Evolutionary conservation across 2,113 vertebrate species (phyloP).

Genomic region (Campylorhamphus procurvoides): DNA sequence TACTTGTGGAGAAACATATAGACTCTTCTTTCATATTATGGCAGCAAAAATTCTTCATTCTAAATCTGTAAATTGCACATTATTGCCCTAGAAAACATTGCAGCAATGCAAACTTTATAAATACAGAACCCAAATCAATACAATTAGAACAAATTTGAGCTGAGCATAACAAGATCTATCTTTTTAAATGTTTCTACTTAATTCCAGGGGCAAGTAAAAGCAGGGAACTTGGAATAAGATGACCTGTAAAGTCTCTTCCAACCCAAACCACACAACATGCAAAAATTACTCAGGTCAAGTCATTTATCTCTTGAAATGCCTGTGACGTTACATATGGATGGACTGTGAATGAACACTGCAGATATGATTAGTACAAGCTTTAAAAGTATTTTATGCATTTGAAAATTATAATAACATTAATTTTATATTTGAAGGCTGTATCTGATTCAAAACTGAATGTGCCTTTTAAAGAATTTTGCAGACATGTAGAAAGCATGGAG

Average conservation of each 20-base stretch:
- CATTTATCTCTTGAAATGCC: neutral
- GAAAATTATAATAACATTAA: neutral
- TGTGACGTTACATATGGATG: neutral
- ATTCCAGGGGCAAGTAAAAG: neutral
- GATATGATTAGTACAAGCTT: neutral
- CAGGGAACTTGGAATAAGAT: fast-evolving
- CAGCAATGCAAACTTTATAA: neutral
- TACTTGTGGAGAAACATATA: fast-evolving
- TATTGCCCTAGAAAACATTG: neutral
- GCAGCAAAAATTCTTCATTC: neutral
- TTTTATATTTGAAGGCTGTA: neutral
- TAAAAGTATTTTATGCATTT: neutral
- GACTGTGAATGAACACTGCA: neutral
- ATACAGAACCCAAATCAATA: neutral
- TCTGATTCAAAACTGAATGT: neutral
- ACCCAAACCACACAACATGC: no score
- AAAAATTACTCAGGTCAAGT: neutral
- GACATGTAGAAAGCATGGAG: neutral
- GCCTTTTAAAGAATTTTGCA: neutral
- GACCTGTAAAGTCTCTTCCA: neutral
- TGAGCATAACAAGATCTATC: neutral
- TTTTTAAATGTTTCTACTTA: neutral
- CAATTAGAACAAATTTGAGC: neutral
- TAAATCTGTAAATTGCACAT: neutral
- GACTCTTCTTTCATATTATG: neutral